These are phyloP conservation scores for Gastrophryne carolinensis DNA, from an alignment of 2,797 vertebrate genomes.

Conservation along the genomic window DNA sequence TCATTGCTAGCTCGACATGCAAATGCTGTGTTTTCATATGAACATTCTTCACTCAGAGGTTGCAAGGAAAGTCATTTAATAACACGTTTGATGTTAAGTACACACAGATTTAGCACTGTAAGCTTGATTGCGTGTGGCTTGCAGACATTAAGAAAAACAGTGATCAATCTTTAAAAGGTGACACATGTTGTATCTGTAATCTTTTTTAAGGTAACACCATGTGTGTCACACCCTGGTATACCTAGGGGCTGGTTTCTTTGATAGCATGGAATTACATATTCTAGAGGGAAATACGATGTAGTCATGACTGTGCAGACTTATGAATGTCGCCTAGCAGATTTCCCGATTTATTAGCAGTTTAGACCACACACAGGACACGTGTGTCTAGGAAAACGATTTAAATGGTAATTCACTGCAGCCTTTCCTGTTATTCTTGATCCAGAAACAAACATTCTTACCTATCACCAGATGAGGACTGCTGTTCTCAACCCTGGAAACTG, in stretches of 20 bases:
- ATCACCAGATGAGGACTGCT: too few relatives aligned
- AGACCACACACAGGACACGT: constrained; percentile 39
- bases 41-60: constrained; percentile 25
- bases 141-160: constrained; percentile 18
- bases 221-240: constrained; percentile 13
- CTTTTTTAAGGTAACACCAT: constrained; percentile 29
- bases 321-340: constrained; percentile 5
- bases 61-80: not conserved
- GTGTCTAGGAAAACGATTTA: not conserved
- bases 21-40: constrained; percentile 24
- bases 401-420: too few relatives aligned
- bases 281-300: constrained; percentile 20
- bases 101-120: constrained; percentile 19
- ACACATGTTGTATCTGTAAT: constrained; percentile 35
- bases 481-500: too few relatives aligned
- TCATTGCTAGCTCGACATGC: not conserved
- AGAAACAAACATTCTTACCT: too few relatives aligned
- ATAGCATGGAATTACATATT: not conserved
- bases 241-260: constrained; percentile 32
- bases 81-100: constrained; percentile 39
- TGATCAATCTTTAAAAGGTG: constrained; percentile 39
- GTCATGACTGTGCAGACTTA: constrained; percentile 5
- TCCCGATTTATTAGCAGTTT: constrained; percentile 3
- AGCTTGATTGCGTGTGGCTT: constrained; percentile 22
- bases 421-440: too few relatives aligned